Conservation (phyloP, 2,888 invertebrate genomes). For the Kuschelorhynchus macadamiae region DNA sequence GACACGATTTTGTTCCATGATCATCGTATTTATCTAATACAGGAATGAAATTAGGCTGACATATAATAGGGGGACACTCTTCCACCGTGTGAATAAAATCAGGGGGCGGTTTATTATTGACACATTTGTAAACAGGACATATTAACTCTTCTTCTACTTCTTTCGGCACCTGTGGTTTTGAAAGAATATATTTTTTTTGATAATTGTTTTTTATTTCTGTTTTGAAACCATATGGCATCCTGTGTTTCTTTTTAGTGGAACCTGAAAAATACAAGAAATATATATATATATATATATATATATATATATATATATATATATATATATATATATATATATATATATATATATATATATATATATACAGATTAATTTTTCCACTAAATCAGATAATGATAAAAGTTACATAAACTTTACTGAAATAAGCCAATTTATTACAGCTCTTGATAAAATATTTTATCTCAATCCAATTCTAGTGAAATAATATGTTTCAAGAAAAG, state of each 20-base stretch:
- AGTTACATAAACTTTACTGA: no score
- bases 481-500: no score
- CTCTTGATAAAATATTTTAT: no score
- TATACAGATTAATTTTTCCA: background rate
- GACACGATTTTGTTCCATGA: slow-evolving; percentile 56
- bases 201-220: slow-evolving; percentile 61
- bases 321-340: no score
- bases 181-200: slow-evolving; percentile 48
- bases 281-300: background rate
- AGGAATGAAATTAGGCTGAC: slow-evolving; percentile 69
- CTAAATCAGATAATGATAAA: no score
- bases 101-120: slow-evolving; percentile 70
- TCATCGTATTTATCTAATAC: slow-evolving; percentile 53
- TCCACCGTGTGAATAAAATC: slow-evolving; percentile 56
- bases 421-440: no score
- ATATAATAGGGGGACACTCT: slow-evolving; percentile 67
- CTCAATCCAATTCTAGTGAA: no score
- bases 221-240: slow-evolving; percentile 59
- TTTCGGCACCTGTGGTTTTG: slow-evolving; percentile 25
- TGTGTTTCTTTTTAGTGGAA: slow-evolving; percentile 56
- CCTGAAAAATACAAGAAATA: slow-evolving; percentile 16
- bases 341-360: background rate
- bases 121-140: slow-evolving; percentile 71
- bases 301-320: background rate
- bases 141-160: slow-evolving; percentile 42